Percentiles rank a stretch among this genome's conserved stretches.
These are phyloP conservation scores for Rambutsinella grinnellia DNA, from an alignment of 2,888 invertebrate genomes.

Conservation along the genomic window DNA sequence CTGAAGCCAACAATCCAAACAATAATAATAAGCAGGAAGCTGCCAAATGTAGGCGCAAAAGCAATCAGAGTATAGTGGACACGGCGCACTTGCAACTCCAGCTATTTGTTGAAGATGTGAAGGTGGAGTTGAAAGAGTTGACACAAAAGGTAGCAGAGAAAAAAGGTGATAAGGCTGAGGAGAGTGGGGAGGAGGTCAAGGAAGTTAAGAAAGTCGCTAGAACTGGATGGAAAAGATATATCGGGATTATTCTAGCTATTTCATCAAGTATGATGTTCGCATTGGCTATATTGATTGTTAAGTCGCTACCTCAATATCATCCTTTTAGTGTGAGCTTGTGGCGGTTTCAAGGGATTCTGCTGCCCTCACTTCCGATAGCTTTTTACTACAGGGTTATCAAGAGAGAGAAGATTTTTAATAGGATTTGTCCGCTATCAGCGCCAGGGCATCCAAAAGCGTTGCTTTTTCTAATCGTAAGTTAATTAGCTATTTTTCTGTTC, in stretches of 20 bases:
- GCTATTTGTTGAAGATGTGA: neutral
- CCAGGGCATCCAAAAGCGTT: constrained; percentile 17
- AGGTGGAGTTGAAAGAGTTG: neutral
- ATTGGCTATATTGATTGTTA: constrained; percentile 43
- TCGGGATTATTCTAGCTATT: constrained; percentile 58
- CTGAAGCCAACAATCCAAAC: too few relatives aligned
- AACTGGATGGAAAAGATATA: constrained; percentile 40
- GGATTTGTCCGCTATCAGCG: constrained; percentile 13
- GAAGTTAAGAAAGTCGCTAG: constrained; percentile 7
- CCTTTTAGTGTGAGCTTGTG: constrained; percentile 48
- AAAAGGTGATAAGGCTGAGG: neutral
- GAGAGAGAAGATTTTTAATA: constrained; percentile 34
- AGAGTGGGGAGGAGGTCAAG: neutral
- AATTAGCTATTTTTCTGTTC: neutral
- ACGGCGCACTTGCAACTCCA: neutral
- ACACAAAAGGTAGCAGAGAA: neutral
- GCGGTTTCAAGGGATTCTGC: constrained; percentile 58
- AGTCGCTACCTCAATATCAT: constrained; percentile 41
- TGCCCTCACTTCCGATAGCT: constrained; percentile 42
- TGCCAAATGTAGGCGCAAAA: neutral
- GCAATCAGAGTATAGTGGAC: neutral
- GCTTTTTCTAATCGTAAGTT: neutral
- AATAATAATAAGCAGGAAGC: too few relatives aligned
- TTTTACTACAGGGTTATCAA: constrained; percentile 18
- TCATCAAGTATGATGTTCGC: constrained; percentile 43